Evolutionary conservation across 2,113 vertebrate genomes (phyloP).

Genomic region (Petrocephalus microphthalmus): DNA sequence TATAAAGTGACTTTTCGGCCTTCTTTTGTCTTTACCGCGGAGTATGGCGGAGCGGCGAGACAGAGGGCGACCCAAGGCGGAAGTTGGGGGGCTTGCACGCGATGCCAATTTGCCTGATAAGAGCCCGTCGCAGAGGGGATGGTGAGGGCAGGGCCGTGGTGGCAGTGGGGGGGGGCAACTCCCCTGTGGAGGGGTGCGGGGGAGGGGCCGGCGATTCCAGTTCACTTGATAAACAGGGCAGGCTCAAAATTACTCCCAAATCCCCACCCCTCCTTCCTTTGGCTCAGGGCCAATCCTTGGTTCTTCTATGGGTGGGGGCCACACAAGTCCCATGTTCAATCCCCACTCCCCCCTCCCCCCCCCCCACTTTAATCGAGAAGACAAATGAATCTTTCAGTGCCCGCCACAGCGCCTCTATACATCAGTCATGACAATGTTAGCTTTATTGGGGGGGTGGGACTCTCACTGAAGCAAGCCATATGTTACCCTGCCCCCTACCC

Average conservation of each 20-base stretch:
- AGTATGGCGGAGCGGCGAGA: conserved; percentile 50
- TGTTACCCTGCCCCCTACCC: conserved; percentile 54
- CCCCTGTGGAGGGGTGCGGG: conserved; percentile 64
- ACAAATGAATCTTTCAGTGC: conserved; percentile 71
- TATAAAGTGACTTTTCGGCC: conserved; percentile 26
- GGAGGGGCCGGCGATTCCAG: conserved; percentile 56
- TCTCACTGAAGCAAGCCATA: conserved; percentile 64
- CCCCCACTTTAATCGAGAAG: conserved; percentile 62
- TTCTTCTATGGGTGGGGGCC: conserved; percentile 53
- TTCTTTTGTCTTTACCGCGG: conserved; percentile 7
- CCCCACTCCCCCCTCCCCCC: conserved; percentile 42
- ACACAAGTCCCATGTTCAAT: conserved; percentile 52
- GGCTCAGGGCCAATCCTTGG: conserved; percentile 60
- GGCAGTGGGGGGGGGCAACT: conserved; percentile 32
- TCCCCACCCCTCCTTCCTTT: conserved; percentile 43
- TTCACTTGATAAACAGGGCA: conserved; percentile 55
- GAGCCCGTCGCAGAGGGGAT: conserved; percentile 30
- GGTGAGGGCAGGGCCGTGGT: conserved; percentile 41
- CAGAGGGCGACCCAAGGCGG: conserved; percentile 53
- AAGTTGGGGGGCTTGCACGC: conserved; percentile 63
- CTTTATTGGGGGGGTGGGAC: conserved; percentile 62
- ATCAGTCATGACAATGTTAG: conserved; percentile 66
- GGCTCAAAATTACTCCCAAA: conserved; percentile 59
- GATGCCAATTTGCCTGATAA: conserved; percentile 65
- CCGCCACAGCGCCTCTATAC: conserved; percentile 57